Evolutionary conservation across 2,888 invertebrate species (phyloP), one percentile per base, ranked within the genome.

Genomic region (Ophioninae sp.): DNA sequence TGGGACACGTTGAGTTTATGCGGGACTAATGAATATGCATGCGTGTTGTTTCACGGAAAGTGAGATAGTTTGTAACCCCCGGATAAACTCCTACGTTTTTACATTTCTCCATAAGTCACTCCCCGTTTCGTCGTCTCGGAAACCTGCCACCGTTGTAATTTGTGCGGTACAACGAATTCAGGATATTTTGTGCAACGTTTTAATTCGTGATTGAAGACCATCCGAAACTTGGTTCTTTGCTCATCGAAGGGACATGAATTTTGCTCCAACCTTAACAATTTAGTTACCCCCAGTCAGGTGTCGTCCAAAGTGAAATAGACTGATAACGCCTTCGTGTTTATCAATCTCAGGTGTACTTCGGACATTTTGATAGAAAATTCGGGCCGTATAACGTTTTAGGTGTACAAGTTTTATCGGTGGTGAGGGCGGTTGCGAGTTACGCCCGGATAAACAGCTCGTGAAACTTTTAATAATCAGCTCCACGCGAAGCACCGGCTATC

Each of bases 381-480:
- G 17, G 8, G 70, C 39, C 39, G 21, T 30, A 68, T 10, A 44
- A 67, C 10, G 50, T 23, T 37, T 13, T 13, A 61, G 50, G 68
- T 50, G 44, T 73, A 73, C 10, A 59, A 41, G 67, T 57, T 50
- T 50, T 50, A 59, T 50, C 21, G 50, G 20, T 68, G 23, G 23
- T n/a, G 10, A 59, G 56, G n/a, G 17, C 23, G n/a, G 17, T 7
- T 30, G 23, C n/a, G 56, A 81, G 17, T 0, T 39, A 67, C n/a
- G 13, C 39, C n/a, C 50, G 65, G 39, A 23, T 61, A 37, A 65
- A 67, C 59, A 39, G 10, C 72, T 50, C 20, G 21, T 44, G 6
- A 77, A 81, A 67, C 67, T 65, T 67, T 21, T 41, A 67, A 76
- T 72, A 72, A 72, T 59, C 50, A 80, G 61, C 37, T 50, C 6